Conservation (phyloP, 64 coral and sea anemone genomes). For the Hydrozoanthus tunicans region DNA sequence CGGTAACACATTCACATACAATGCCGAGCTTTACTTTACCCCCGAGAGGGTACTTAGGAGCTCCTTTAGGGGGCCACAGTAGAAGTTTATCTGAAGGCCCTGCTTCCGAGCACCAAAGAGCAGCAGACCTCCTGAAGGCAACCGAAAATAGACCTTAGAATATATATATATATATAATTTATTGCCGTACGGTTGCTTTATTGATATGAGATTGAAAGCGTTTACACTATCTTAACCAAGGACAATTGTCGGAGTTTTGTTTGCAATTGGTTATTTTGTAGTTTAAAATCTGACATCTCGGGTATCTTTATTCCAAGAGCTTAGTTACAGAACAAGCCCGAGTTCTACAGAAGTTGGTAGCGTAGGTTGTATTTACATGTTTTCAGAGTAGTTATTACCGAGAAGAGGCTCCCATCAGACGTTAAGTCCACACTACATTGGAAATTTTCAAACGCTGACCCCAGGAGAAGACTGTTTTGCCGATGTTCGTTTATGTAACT, state of each 20-base stretch:
- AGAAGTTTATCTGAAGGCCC: conserved; percentile 71
- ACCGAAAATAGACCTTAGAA: conserved; percentile 46
- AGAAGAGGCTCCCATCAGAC: neutral
- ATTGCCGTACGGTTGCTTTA: conserved; percentile 21
- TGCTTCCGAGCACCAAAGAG: conserved; percentile 35
- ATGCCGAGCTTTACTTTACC: conserved; percentile 63
- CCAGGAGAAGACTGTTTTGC: neutral
- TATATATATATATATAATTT: conserved; percentile 36
- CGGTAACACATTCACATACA: conserved; percentile 74
- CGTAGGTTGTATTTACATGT: neutral
- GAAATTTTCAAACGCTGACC: neutral
- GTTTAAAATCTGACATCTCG: neutral
- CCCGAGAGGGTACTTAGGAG: conserved; percentile 75
- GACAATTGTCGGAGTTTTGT: conserved; percentile 26
- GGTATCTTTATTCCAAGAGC: neutral
- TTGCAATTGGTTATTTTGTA: conserved; percentile 21
- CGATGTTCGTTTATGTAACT: neutral
- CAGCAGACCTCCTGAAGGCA: conserved; percentile 53
- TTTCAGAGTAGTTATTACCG: neutral
- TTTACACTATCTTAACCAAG: neutral
- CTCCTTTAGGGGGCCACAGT: conserved; percentile 66
- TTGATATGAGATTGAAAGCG: conserved; percentile 23
- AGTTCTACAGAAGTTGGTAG: neutral
- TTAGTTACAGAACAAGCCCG: neutral
- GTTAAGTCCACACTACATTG: neutral